Conservation (phyloP, 1,140 invertebrate species). For the Zelostemma sp. region DNA sequence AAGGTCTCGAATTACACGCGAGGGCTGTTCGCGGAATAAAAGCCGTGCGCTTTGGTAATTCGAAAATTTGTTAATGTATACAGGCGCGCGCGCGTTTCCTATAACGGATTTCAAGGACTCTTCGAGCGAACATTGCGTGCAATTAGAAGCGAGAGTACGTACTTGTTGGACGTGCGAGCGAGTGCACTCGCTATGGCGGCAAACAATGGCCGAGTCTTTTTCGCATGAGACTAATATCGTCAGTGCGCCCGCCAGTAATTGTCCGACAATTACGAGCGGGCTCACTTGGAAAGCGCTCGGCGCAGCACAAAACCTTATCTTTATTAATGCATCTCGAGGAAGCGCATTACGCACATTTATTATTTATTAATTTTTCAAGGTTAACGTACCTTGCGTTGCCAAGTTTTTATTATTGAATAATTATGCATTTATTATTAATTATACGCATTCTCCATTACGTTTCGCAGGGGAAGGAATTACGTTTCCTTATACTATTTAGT, state of each 20-base stretch:
- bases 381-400: background rate
- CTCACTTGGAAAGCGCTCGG: constrained; percentile 3
- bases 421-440: no score
- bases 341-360: constrained; percentile 9
- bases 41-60: constrained; percentile 13
- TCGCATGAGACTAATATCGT: constrained; percentile 41
- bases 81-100: constrained; percentile 22
- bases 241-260: constrained; percentile 1
- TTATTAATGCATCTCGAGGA: constrained; percentile 10
- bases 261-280: constrained; percentile 9
- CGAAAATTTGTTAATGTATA: constrained; percentile 25
- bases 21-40: no score
- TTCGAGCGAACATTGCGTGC: constrained; percentile 46
- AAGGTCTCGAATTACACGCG: no score
- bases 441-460: background rate
- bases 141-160: constrained; percentile 52
- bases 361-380: constrained; percentile 13
- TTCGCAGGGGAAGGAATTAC: background rate
- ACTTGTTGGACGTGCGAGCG: constrained; percentile 10
- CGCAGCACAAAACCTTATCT: constrained; percentile 3
- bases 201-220: constrained; percentile 58
- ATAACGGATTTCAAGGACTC: constrained; percentile 40
- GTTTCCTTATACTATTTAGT: no score
- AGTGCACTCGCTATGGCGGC: constrained; percentile 36
- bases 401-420: constrained; percentile 1